These are phyloP conservation scores for Plagodis pulveraria DNA, from an alignment of 2,888 invertebrate genomes.

Conservation along the genomic window DNA sequence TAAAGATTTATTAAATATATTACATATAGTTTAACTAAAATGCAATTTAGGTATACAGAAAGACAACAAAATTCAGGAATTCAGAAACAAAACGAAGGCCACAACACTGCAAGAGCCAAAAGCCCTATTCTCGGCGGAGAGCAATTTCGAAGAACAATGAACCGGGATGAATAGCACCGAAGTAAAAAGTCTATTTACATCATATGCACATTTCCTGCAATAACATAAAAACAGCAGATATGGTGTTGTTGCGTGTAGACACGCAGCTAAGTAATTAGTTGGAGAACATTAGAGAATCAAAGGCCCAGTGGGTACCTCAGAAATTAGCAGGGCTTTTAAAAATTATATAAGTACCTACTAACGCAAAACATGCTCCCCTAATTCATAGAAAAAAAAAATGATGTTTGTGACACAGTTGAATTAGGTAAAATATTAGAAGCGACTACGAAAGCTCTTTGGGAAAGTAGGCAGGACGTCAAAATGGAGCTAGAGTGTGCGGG, in stretches of 20 bases:
- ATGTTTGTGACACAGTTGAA: not conserved
- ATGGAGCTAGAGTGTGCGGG: conserved; percentile 37
- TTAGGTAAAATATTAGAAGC: not conserved
- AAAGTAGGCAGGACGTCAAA: conserved; percentile 9
- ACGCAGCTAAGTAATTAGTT: conserved; percentile 56
- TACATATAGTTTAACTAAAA: not conserved
- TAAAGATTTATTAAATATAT: no score
- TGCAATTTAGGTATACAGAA: conserved; percentile 30
- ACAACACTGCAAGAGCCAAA: conserved; percentile 64
- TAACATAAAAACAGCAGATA: conserved; percentile 58
- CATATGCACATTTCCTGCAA: conserved; percentile 71
- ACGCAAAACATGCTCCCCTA: not conserved
- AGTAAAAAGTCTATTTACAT: conserved; percentile 80
- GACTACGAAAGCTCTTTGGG: conserved; percentile 4
- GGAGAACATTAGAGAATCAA: conserved; percentile 38
- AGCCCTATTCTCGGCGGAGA: conserved; percentile 73
- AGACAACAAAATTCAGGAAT: conserved; percentile 46
- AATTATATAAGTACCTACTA: not conserved
- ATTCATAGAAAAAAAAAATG: not conserved
- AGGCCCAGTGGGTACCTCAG: conserved; percentile 19
- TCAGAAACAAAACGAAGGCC: conserved; percentile 54
- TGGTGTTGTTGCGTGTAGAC: conserved; percentile 52
- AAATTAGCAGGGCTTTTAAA: not conserved
- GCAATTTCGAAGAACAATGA: conserved; percentile 82
- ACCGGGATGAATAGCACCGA: conserved; percentile 74